Base-by-base conservation (phyloP, 2,113 vertebrate genomes). In the Hippocampus abdominalis region DNA sequence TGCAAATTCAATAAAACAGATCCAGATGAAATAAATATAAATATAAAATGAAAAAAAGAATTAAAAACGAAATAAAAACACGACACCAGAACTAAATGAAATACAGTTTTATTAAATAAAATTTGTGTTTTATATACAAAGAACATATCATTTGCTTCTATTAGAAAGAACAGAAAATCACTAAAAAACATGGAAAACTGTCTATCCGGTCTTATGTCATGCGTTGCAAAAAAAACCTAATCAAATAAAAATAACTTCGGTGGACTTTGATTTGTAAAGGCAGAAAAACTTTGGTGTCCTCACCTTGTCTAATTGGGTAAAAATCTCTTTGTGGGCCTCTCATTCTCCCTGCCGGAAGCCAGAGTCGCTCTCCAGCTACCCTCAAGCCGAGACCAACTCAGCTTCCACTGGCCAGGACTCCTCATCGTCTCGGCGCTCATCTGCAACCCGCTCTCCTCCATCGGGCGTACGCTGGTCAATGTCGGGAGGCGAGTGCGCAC, bases 301-400 rank as follows among this genome's bases (percentile, higher is more conserved):
- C 21, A 39, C 64, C 80, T 87, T 1, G 3, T 46, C 44, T 46
- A 3, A 46, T 21, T 18, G 1, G 7, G 21, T 4, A 20, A 20
- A 49, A 87, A 90, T 48, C 48, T 88, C 79, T 5, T 82, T 76
- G 61, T 59, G 53, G 29, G 32, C 32, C 32, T 36, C 32, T 36
- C 4, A 2, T 36, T 79, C 49, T 1, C 76, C 66, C 46, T 60
- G 68, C 39, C 84, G 88, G 76, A 91, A 89, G 54, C 70, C 86
- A 46, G 77, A 79, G 65, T 91, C 86, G 4, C 75, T 87, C 71
- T 89, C 86, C 70, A 89, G 68, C 49, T 86, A 83, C 23, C 62
- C 57, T 6, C 64, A 74, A 40, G 64, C 62, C 44, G 48, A 40
- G 18, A 79, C 56, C 69, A 75, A 56, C 42, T 73, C 42, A 12